Percentiles rank a stretch among this genome's conserved stretches.
Conservation (phyloP, 1,140 invertebrate species). For the Popillia japonica region DNA sequence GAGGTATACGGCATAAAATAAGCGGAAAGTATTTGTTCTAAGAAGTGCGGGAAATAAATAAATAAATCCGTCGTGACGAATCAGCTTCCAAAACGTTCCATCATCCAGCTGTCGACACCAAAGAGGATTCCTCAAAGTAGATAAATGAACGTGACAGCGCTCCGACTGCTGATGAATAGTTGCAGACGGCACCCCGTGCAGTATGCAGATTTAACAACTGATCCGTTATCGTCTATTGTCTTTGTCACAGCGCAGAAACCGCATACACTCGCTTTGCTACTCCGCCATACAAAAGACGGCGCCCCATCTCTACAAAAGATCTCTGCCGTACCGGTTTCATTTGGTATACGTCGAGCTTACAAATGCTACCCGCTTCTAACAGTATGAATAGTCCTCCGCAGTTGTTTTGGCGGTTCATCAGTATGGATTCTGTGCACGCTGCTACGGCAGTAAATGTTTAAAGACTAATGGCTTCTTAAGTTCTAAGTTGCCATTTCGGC, state of each 20-base stretch:
- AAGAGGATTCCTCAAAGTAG: background rate
- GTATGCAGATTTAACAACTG: slow-evolving; percentile 14
- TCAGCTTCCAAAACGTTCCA: background rate
- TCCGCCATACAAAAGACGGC: background rate
- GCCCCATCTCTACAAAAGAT: background rate
- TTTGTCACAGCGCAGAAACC: background rate
- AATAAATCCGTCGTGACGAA: background rate
- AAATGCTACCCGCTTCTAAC: background rate
- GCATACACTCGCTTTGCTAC: background rate
- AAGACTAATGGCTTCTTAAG: slow-evolving; percentile 5
- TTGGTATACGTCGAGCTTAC: background rate
- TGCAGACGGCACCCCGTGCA: background rate
- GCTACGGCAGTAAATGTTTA: slow-evolving; percentile 2
- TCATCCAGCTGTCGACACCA: background rate
- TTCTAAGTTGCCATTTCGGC: background rate
- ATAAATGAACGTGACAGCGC: slow-evolving; percentile 6
- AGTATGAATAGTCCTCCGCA: background rate
- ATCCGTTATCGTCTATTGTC: slow-evolving; percentile 14
- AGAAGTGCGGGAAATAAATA: no score
- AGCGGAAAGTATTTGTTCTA: no score
- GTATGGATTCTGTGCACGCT: background rate
- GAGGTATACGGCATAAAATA: no score
- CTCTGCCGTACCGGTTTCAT: background rate
- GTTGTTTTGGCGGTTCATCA: background rate
- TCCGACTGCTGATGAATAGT: background rate